Base-by-base conservation (phyloP, 2,113 vertebrate genomes). In the Noctilio leporinus region DNA sequence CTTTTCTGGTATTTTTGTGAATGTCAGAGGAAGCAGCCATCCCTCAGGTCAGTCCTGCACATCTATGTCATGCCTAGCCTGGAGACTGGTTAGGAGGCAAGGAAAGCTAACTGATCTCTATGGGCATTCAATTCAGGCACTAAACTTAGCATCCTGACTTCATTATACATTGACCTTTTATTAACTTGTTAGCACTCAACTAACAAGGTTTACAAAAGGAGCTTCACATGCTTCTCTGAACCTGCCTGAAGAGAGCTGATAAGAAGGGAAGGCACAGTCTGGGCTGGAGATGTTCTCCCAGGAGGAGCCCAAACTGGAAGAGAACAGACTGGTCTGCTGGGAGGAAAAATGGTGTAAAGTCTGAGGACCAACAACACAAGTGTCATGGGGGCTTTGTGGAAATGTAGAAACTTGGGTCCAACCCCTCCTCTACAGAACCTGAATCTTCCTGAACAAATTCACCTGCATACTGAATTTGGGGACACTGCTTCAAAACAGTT, bases 201-300 rank as follows among this genome's bases (percentile, higher is more conserved):
- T 67, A 40, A 35, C 11, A 76, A 55, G 9, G 6, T 93, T 75
- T 35, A 35, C 28, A 28, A 86, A 70, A 40, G 15, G 35, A 45
- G 35, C 15, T 62, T 77, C 49, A 5, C 5, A 9, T 24, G 14
- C 12, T 1, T 19, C 17, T 0, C 4, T 10, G 15, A 10, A 20
- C 8, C 24, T 81, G 8, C 24, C 22, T n/a, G 10, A 28, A 24
- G 62, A 55, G 9, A 89, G 4, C 2, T 12, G 20, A 19, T 15
- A 7, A 73, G 15, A 35, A 40, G 0, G 10, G 3, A 17, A 7
- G 11, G 4, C 2, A 28, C n/a, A 70, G 0, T 3, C 22, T 8
- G 5, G 6, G 1, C 40, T 10, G 15, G 8, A 81, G 24, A 55
- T 16, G 20, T 43, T 65, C 30, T 65, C 35, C 15, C 15, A 51